Percentiles rank a stretch among this genome's conserved stretches.
These are phyloP conservation scores for Hydroisotoma schaefferi DNA, from an alignment of 2,888 invertebrate genomes.

Conservation along the genomic window DNA sequence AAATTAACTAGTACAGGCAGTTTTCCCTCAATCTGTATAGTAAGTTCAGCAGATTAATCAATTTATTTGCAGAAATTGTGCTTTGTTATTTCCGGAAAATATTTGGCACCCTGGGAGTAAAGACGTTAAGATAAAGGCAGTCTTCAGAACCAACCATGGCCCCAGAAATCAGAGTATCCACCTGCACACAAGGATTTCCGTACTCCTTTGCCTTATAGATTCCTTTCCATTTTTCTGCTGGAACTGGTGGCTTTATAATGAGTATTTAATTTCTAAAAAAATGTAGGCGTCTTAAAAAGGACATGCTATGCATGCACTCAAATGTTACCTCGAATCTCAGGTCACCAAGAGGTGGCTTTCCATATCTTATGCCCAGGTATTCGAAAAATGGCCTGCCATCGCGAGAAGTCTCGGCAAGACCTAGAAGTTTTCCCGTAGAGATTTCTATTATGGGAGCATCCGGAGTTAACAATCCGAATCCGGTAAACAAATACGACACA, in stretches of 20 bases:
- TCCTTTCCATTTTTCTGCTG: slow-evolving; percentile 33
- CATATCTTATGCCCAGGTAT: slow-evolving; percentile 30
- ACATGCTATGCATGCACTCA: too few species aligned
- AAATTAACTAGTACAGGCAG: slow-evolving; percentile 50
- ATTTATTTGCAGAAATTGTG: background rate
- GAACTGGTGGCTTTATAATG: slow-evolving; percentile 36
- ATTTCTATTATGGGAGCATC: slow-evolving; percentile 35
- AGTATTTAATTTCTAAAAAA: too few species aligned
- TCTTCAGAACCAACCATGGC: slow-evolving; percentile 30
- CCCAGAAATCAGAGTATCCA: slow-evolving; percentile 15
- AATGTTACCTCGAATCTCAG: slow-evolving; percentile 23
- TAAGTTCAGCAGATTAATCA: slow-evolving; percentile 15
- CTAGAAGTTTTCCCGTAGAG: slow-evolving; percentile 36
- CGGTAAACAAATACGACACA: slow-evolving; percentile 32
- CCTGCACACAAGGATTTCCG: slow-evolving; percentile 22
- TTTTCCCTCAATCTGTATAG: slow-evolving; percentile 9
- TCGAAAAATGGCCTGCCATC: slow-evolving; percentile 32
- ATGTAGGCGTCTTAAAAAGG: too few species aligned
- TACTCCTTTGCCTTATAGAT: slow-evolving; percentile 31
- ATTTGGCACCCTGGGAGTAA: slow-evolving; percentile 24
- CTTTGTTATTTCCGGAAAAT: background rate
- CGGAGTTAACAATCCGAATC: slow-evolving; percentile 28
- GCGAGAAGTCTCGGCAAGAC: slow-evolving; percentile 28
- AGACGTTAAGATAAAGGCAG: slow-evolving; percentile 40
- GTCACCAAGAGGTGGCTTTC: slow-evolving; percentile 16